Evolutionary conservation across 2,888 invertebrate genomes (phyloP).

Genomic region (Fissipunctia ypsillon): DNA sequence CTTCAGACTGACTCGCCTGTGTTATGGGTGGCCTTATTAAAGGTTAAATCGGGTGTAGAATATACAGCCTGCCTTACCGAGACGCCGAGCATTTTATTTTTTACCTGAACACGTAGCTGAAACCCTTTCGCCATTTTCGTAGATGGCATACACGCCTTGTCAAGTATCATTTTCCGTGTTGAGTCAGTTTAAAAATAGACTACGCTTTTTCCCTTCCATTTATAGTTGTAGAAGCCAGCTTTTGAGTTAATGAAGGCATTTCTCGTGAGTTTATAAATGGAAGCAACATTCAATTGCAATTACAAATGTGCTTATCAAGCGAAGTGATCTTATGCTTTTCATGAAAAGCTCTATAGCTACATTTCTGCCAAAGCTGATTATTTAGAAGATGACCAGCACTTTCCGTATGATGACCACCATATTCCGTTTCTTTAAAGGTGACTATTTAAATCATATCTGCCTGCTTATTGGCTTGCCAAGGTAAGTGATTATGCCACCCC

Average conservation of each 20-base stretch:
- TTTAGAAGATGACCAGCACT: not conserved
- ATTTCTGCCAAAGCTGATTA: not conserved
- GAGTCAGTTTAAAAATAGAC: not conserved
- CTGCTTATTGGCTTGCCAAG: not conserved
- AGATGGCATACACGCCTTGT: not conserved
- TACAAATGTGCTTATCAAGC: not conserved
- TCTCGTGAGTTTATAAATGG: not conserved
- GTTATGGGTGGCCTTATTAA: constrained; percentile 52
- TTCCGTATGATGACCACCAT: not conserved
- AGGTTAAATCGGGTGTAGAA: constrained; percentile 44
- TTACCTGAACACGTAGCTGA: constrained; percentile 15
- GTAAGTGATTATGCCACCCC: not conserved
- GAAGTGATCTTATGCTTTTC: not conserved
- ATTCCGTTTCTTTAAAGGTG: not conserved
- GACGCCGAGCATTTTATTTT: constrained; percentile 31
- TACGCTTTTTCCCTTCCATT: not conserved
- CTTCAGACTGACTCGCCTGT: constrained; percentile 51
- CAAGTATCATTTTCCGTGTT: constrained; percentile 15
- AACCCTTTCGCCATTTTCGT: constrained; percentile 4
- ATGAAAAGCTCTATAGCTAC: not conserved
- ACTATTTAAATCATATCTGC: not conserved
- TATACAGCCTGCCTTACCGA: constrained; percentile 30
- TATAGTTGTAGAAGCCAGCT: not conserved
- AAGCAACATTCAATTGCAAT: not conserved
- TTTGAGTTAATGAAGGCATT: not conserved